These are phyloP conservation scores for Pollenia labialis DNA, from an alignment of 2,888 invertebrate species.

Conservation along the genomic window DNA sequence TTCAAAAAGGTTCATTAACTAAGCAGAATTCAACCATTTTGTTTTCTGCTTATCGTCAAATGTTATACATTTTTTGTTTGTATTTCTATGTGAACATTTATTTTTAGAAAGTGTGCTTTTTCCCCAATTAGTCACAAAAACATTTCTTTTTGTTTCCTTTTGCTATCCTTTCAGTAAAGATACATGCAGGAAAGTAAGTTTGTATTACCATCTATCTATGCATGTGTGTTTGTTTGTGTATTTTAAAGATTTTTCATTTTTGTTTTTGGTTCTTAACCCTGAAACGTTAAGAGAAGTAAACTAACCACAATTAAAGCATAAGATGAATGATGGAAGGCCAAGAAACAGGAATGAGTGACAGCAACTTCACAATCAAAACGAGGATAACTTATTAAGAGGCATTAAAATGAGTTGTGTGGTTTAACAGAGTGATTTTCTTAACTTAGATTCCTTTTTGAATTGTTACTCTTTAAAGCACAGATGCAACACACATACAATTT, in stretches of 20 bases:
- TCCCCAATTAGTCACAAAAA: conserved; percentile 51
- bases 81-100: conserved; percentile 16
- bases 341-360: not conserved
- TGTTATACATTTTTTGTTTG: not conserved
- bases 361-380: not conserved
- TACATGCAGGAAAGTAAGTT: no score
- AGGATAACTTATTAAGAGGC: conserved; percentile 44
- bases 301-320: conserved; percentile 12
- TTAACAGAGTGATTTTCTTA: conserved; percentile 48
- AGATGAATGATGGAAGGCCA: not conserved
- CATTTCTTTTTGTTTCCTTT: not conserved
- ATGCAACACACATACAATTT: no score
- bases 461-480: not conserved
- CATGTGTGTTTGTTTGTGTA: no score
- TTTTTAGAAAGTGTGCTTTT: conserved; percentile 41
- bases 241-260: no score
- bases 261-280: not conserved
- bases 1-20: no score
- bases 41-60: no score
- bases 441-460: not conserved
- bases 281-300: not conserved
- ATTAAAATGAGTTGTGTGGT: conserved; percentile 60
- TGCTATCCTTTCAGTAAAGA: not conserved
- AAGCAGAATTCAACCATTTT: no score
- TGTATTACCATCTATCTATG: no score